Evolutionary conservation across 2,797 vertebrate species (phyloP), one percentile per base, ranked within the genome.

Genomic region (Heterohyrax brucei): DNA sequence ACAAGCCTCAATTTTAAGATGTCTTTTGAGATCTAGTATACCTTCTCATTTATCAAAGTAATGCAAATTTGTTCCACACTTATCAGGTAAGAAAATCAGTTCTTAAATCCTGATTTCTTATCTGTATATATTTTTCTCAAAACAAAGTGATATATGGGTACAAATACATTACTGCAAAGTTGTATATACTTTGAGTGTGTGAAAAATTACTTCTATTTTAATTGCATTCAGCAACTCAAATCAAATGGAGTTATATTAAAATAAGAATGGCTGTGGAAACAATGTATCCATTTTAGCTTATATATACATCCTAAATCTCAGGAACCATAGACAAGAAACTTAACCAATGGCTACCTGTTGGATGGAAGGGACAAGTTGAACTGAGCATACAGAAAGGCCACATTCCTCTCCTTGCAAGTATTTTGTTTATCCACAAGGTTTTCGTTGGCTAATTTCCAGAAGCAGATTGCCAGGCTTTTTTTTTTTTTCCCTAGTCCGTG

Each of bases 141-240:
- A 87, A 21, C 62, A 78, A 89, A 94, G 72, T 59, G 1, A 4
- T 78, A 77, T 78, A 70, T 0, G 75, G 59, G 22, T 83, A 26
- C 26, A 88, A 83, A 92, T 70, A 68, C 16, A 62, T 72, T 82
- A 16, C 64, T 86, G 0, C 44, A 77, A 96, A 84, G 28, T 50
- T 75, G 19, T 73, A 26, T 50, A 50, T 87, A 13, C 86, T 93
- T 77, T 73, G 70, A 84, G 48, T 50, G 44, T 72, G 18, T 87
- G 30, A 83, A 96, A 95, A 53, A 24, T 84, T 50, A 46, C 81
- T 88, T 93, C 48, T 56, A 85, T 85, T 95, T 80, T 94, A 92
- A n/a, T 77, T 95, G 7, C 56, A 70, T 30, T 89, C 76, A 94
- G 77, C 22, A 93, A 87, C 48, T 79, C 77, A 84, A 87, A 86